Conservation (phyloP, 2,113 vertebrate genomes). For the Platichthys stellatus region DNA sequence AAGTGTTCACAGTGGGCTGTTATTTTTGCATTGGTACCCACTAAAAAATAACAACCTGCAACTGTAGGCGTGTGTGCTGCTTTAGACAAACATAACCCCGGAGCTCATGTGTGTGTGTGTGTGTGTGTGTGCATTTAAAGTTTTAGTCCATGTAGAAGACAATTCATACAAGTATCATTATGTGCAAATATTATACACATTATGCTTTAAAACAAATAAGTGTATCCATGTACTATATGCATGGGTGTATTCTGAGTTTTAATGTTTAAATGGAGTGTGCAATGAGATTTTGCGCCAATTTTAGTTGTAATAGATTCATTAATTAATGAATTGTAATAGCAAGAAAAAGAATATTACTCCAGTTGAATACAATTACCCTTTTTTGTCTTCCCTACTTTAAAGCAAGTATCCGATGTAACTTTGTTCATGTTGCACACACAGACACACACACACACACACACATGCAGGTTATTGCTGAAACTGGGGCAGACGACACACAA, state of each 20-base stretch:
- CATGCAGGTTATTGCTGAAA: neutral
- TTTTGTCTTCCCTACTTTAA: neutral
- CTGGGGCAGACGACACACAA: neutral
- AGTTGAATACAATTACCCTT: neutral
- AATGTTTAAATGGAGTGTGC: neutral
- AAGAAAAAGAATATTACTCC: neutral
- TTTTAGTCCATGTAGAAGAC: neutral
- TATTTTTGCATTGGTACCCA: slow-evolving; percentile 69
- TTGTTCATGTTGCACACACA: neutral
- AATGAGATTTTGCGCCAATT: neutral
- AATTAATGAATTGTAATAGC: too few species aligned
- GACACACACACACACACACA: neutral
- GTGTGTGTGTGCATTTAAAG: slow-evolving; percentile 6
- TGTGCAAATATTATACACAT: neutral
- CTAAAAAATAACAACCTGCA: slow-evolving; percentile 63
- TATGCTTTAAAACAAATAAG: neutral
- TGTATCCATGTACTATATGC: neutral
- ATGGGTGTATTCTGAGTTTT: neutral
- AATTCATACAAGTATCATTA: neutral
- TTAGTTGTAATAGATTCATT: neutral
- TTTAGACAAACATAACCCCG: slow-evolving; percentile 13
- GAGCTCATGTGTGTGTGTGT: neutral
- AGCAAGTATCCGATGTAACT: neutral
- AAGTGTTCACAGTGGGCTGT: slow-evolving; percentile 79
- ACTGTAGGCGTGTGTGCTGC: slow-evolving; percentile 39